Evolutionary conservation across 2,888 invertebrate genomes (phyloP).

Genomic region (Dilophus febrilis): DNA sequence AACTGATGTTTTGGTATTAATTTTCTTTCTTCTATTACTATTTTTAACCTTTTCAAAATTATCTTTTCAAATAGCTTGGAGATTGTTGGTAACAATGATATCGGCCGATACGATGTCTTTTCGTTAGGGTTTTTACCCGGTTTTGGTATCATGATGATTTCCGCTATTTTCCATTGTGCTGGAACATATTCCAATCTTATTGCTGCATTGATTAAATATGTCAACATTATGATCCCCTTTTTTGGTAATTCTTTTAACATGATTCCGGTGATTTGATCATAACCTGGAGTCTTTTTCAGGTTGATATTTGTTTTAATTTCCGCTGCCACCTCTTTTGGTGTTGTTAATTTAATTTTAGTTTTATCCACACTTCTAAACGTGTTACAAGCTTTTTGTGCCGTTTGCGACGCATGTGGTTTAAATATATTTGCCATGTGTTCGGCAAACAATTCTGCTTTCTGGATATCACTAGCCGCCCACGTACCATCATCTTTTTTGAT

Average conservation of each 20-base stretch:
- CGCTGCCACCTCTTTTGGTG: no score
- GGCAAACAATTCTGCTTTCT: conserved; percentile 6
- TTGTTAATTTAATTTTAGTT: no score
- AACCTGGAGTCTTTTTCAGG: no score
- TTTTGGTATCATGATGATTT: background rate
- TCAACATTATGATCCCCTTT: no score
- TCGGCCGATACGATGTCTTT: background rate
- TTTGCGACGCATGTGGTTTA: background rate
- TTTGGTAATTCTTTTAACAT: no score
- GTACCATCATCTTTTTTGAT: conserved; percentile 3
- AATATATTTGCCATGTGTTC: conserved; percentile 6
- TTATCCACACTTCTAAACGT: no score
- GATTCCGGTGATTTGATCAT: no score
- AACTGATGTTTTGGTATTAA: no score
- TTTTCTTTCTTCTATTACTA: background rate
- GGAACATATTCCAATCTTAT: no score
- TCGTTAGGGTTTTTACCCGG: background rate
- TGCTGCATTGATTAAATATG: no score
- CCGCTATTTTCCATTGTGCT: background rate
- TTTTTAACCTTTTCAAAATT: background rate
- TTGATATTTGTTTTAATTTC: no score
- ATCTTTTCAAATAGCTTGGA: background rate
- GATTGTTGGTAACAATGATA: background rate
- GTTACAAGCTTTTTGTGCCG: no score
- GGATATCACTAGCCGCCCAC: conserved; percentile 5